Conservation (phyloP, 2,888 invertebrate genomes). For the Morpho deidamia region DNA sequence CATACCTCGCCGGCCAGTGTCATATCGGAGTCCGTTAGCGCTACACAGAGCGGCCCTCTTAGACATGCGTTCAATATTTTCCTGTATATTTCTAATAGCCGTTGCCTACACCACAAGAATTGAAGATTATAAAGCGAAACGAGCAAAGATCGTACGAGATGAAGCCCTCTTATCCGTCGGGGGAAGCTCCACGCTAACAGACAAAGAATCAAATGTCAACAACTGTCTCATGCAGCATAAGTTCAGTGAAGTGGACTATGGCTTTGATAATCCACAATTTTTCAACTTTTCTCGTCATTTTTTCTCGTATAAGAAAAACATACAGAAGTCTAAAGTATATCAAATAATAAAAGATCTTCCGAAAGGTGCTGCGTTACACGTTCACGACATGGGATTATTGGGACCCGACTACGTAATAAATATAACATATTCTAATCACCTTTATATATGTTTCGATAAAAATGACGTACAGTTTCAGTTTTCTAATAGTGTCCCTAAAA, state of each 20-base stretch:
- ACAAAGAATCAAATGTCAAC: slow-evolving; percentile 74
- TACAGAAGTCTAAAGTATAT: slow-evolving; percentile 81
- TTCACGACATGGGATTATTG: slow-evolving; percentile 82
- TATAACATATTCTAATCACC: slow-evolving; percentile 79
- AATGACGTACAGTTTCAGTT: slow-evolving; percentile 41
- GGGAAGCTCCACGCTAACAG: slow-evolving; percentile 62
- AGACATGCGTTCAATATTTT: slow-evolving; percentile 25
- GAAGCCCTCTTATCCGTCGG: slow-evolving; percentile 73
- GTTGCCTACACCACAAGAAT: slow-evolving; percentile 34
- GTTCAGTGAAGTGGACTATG: slow-evolving; percentile 70
- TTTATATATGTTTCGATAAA: slow-evolving; percentile 72
- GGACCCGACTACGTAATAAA: slow-evolving; percentile 81
- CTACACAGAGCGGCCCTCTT: slow-evolving; percentile 14
- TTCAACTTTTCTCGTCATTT: slow-evolving; percentile 84
- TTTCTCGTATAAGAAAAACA: slow-evolving; percentile 77
- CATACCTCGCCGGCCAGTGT: slow-evolving; percentile 16
- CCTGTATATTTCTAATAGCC: slow-evolving; percentile 23
- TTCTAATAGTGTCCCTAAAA: slow-evolving; percentile 36
- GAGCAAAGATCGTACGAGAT: slow-evolving; percentile 61
- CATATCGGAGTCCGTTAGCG: slow-evolving; percentile 13
- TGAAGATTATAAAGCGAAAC: slow-evolving; percentile 39
- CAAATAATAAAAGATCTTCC: slow-evolving; percentile 83
- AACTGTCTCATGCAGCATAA: slow-evolving; percentile 79
- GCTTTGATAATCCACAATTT: slow-evolving; percentile 69
- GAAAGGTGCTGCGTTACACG: slow-evolving; percentile 85